Conservation (phyloP, 2,113 vertebrate species). For the Holacanthus passer region DNA sequence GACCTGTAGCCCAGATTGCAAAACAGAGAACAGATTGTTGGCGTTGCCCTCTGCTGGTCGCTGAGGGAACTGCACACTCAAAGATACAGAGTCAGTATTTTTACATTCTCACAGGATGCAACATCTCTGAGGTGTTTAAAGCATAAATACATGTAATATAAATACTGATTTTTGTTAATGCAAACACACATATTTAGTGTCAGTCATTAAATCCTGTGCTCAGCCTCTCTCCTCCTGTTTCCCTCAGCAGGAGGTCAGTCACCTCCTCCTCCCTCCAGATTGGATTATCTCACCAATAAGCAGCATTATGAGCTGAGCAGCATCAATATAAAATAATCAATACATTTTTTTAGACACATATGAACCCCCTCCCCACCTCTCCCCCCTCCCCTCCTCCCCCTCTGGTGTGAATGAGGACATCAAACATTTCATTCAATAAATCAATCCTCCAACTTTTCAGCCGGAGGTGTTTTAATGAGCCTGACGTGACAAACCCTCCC, state of each 20-base stretch:
- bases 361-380: background rate
- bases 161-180: too few species aligned
- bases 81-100: too few species aligned
- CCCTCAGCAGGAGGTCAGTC: constrained; percentile 71
- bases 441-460: constrained; percentile 75
- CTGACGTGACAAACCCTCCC: constrained; percentile 68
- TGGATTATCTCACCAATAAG: constrained; percentile 70
- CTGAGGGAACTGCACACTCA: too few species aligned
- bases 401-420: constrained; percentile 67
- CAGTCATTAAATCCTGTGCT: constrained; percentile 40
- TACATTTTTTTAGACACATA: constrained; percentile 40
- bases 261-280: constrained; percentile 56
- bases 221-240: background rate
- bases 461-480: constrained; percentile 78
- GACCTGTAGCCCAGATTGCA: constrained; percentile 74
- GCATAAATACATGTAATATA: background rate
- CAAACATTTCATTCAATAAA: constrained; percentile 78
- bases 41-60: constrained; percentile 79
- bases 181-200: too few species aligned
- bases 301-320: constrained; percentile 59
- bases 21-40: constrained; percentile 51
- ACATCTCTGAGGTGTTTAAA: background rate
- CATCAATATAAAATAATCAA: constrained; percentile 73
- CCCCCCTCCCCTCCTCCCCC: background rate
- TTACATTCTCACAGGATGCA: background rate